Percentiles rank a stretch among this genome's conserved stretches.
These are phyloP conservation scores for Neodiprion virginianus DNA, from an alignment of 1,140 invertebrate species.

Conservation along the genomic window DNA sequence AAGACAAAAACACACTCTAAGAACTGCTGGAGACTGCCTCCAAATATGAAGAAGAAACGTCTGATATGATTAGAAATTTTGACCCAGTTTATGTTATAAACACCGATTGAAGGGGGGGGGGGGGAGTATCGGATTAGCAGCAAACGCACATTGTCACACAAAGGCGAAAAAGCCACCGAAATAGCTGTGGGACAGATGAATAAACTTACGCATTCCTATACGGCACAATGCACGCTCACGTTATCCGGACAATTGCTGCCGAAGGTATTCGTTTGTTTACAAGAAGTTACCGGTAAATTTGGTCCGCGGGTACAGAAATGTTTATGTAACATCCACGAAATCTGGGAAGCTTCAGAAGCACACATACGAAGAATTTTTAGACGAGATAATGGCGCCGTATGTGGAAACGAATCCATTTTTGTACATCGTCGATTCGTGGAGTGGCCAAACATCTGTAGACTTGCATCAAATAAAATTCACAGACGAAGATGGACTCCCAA, in stretches of 20 bases:
- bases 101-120: neutral
- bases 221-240: constrained; percentile 22
- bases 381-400: constrained; percentile 4
- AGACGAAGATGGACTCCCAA: constrained; percentile 7
- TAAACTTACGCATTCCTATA: constrained; percentile 27
- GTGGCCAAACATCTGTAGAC: constrained; percentile 13
- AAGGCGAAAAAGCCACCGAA: constrained; percentile 19
- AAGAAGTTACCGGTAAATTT: constrained; percentile 26
- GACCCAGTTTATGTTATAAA: neutral
- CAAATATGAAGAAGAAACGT: neutral
- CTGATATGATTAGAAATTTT: neutral
- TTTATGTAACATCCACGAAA: neutral
- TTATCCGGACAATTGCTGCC: constrained; percentile 24
- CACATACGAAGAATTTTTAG: constrained; percentile 16
- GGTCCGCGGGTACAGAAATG: constrained; percentile 4
- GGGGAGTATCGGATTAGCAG: constrained; percentile 9
- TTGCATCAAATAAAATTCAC: neutral
- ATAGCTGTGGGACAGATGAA: constrained; percentile 3
- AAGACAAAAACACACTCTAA: neutral
- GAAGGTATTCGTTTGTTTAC: constrained; percentile 26
- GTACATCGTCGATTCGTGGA: constrained; percentile 21
- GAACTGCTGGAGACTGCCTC: neutral
- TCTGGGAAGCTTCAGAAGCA: constrained; percentile 9
- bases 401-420: constrained; percentile 8
- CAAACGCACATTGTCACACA: constrained; percentile 3